A percentile compares a stretch with the other conserved stretches of the same genome.
Conservation (phyloP, 2,797 vertebrate genomes). For the Orientallactaga sibirica region DNA sequence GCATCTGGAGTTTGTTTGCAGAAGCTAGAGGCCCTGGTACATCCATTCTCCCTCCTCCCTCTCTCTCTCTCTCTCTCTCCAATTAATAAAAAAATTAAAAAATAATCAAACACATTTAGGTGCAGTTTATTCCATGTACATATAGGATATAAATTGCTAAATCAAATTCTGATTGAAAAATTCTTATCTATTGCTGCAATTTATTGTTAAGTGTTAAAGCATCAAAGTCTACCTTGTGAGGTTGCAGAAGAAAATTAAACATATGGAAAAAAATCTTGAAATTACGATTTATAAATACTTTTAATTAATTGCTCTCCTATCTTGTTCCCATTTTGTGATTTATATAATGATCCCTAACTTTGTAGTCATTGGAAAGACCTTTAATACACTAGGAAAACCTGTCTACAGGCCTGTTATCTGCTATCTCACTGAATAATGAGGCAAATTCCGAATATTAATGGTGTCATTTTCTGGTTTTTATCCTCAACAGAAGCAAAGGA, state of each 20-base stretch:
- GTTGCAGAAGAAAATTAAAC: background rate
- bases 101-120: background rate
- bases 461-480: slow-evolving; percentile 82
- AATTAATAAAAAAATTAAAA: too few species aligned
- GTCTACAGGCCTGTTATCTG: slow-evolving; percentile 67
- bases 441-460: slow-evolving; percentile 74
- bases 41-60: too few species aligned
- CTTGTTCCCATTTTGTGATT: slow-evolving; percentile 61
- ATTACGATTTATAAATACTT: background rate
- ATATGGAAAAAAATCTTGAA: slow-evolving; percentile 50
- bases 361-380: slow-evolving; percentile 62
- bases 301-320: slow-evolving; percentile 50
- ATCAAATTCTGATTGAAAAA: slow-evolving; percentile 48
- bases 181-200: slow-evolving; percentile 10
- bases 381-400: slow-evolving; percentile 61
- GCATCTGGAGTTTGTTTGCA: too few species aligned
- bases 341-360: slow-evolving; percentile 67
- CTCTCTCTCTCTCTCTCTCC: too few species aligned
- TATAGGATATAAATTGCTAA: slow-evolving; percentile 4
- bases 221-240: slow-evolving; percentile 17
- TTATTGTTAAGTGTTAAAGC: background rate
- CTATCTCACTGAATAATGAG: slow-evolving; percentile 82
- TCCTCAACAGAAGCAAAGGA: slow-evolving; percentile 77
- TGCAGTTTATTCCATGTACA: background rate
- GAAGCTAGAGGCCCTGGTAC: too few species aligned